Conservation (phyloP, 1,140 invertebrate genomes). For the Gonatopus flavifemur region DNA sequence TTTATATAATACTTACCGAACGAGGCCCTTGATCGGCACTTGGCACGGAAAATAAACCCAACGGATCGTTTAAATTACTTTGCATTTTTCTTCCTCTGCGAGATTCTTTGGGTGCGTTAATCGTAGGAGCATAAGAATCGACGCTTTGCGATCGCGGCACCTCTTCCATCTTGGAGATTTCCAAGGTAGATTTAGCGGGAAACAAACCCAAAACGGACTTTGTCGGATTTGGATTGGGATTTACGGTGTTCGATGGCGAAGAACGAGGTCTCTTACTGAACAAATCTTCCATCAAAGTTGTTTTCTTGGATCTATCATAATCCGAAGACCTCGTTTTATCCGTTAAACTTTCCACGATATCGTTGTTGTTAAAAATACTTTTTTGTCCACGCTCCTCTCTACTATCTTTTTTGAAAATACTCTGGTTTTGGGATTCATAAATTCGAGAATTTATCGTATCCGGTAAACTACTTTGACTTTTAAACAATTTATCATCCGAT, state of each 20-base stretch:
- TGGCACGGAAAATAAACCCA: constrained; percentile 32
- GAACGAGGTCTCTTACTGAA: constrained; percentile 31
- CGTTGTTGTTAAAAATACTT: constrained; percentile 13
- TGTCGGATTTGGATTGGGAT: constrained; percentile 8
- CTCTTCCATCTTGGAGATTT: constrained; percentile 12
- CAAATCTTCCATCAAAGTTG: constrained; percentile 38
- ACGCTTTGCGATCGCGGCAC: constrained; percentile 7
- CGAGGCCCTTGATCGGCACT: constrained; percentile 10
- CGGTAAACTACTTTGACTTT: not conserved
- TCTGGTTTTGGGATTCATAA: constrained; percentile 1
- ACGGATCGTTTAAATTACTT: constrained; percentile 34
- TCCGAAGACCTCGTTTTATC: constrained; percentile 15
- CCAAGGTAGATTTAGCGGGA: constrained; percentile 6
- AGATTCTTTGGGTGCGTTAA: constrained; percentile 28
- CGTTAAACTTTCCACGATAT: constrained; percentile 10
- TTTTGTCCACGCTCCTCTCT: constrained; percentile 9
- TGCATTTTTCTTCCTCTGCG: constrained; percentile 37
- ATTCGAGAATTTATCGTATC: constrained; percentile 8
- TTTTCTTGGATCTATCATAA: constrained; percentile 31
- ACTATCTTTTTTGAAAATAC: constrained; percentile 2
- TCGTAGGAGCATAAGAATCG: constrained; percentile 18
- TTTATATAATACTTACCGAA: constrained; percentile 14
- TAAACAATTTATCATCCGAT: not conserved
- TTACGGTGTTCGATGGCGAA: constrained; percentile 6
- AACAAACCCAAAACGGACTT: constrained; percentile 7